Evolutionary conservation across 2,113 vertebrate genomes (phyloP).

Genomic region (Callaeas wilsoni): DNA sequence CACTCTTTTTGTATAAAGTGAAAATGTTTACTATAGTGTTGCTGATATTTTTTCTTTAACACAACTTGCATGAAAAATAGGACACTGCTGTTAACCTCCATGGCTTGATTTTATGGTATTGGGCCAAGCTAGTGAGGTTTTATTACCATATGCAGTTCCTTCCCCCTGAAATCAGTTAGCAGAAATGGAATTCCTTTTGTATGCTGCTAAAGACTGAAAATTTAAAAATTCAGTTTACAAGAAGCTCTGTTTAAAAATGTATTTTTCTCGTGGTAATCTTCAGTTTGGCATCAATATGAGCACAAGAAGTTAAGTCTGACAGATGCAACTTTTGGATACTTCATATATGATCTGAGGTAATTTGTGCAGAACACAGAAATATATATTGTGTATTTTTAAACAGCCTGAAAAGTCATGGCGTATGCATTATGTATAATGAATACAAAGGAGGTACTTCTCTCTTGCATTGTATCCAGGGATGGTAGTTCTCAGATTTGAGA

Average conservation of each 20-base stretch:
- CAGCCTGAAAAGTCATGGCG: neutral
- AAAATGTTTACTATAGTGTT: neutral
- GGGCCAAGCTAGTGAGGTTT: neutral
- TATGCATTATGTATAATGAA: neutral
- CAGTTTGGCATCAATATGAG: neutral
- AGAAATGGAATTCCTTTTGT: neutral
- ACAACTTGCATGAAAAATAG: constrained; percentile 12
- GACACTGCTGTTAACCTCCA: neutral
- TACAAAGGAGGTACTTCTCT: neutral
- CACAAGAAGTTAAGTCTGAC: neutral
- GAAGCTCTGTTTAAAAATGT: neutral
- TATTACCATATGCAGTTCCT: neutral
- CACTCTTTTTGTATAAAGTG: constrained; percentile 11
- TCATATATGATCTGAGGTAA: neutral
- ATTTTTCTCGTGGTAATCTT: neutral
- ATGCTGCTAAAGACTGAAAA: neutral
- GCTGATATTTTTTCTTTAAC: neutral
- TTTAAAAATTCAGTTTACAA: neutral
- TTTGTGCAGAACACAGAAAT: neutral
- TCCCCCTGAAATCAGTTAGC: neutral
- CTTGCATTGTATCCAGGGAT: neutral
- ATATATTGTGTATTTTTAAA: neutral
- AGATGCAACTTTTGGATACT: neutral
- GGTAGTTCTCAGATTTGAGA: neutral
- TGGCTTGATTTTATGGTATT: neutral